Evolutionary conservation across 2,888 invertebrate species (phyloP), one percentile per base, ranked within the genome.

Genomic region (Mythimna lalbum): DNA sequence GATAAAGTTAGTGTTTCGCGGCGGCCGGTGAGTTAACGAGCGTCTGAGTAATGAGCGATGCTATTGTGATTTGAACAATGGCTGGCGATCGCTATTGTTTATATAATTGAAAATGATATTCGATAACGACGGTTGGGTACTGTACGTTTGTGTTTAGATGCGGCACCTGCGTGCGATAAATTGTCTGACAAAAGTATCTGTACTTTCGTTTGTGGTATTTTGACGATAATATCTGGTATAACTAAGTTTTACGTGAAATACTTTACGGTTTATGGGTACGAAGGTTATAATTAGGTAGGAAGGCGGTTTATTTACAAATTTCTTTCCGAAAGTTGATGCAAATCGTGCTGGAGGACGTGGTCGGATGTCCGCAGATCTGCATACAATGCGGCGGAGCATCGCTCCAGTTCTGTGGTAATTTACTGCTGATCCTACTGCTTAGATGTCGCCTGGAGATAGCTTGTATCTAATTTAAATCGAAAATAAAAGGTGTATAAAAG

Each of bases 1-100:
- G 95, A 95, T 95, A 96, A 95, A 94, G 95, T 94, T 95, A 93
- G 94, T 93, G 93, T 94, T 93, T 91, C 90, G 93, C 91, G 90
- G 92, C 91, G 92, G 92, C 84, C 88, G 89, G 86, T 90, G 92
- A 93, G 92, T 92, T 95, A 95, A 95, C 95, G 95, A 95, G 94
- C 90, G 84, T 87, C 91, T 94, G 95, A 95, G 95, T 95, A 95
- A 95, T 95, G 93, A 95, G 93, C 90, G 91, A 89, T 87, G 91
- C 94, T 90, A 94, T 95, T 95, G 95, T 94, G 91, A 91, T 90
- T 90, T 91, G 91, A 94, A 95, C 95, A 95, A 95, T 95, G 92
- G 93, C 87, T 84, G 89, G 89, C 91, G 89, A 88, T 88, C 87
- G 89, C 93, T 91, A 93, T 95, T 95, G 95, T 95, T 95, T 94